These are phyloP conservation scores for Phyllotreta cruciferae DNA, from an alignment of 2,888 invertebrate species.

Conservation along the genomic window DNA sequence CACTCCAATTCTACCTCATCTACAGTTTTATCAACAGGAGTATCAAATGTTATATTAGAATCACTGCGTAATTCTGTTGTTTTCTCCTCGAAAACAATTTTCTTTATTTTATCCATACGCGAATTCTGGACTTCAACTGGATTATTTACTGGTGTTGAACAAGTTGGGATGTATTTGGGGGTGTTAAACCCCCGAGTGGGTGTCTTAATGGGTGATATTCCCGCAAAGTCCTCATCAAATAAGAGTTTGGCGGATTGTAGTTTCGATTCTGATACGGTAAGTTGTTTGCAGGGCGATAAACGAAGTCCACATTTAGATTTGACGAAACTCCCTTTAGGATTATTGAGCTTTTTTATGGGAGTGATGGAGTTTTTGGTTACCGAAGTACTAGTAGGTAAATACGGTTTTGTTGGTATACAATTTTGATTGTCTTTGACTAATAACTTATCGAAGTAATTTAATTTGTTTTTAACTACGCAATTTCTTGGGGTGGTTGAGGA, in stretches of 20 bases:
- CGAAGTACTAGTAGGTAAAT: constrained; percentile 11
- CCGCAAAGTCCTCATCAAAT: constrained; percentile 42
- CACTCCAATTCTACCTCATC: constrained; percentile 43
- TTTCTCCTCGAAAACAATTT: background rate
- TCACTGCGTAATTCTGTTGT: constrained; percentile 13
- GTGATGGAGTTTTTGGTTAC: constrained; percentile 9
- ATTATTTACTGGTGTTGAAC: constrained; percentile 33
- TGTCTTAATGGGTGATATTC: constrained; percentile 36
- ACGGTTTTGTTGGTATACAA: constrained; percentile 2
- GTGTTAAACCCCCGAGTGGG: background rate
- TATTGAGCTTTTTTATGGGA: constrained; percentile 12
- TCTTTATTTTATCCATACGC: background rate
- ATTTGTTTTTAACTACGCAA: constrained; percentile 48
- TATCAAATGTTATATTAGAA: constrained; percentile 16
- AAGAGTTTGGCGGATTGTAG: constrained; percentile 49
- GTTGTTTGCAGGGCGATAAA: constrained; percentile 48
- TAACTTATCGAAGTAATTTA: constrained; percentile 44
- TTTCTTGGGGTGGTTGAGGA: background rate
- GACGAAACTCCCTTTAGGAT: background rate
- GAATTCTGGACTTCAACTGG: background rate
- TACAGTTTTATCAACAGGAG: constrained; percentile 38
- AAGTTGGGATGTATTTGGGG: constrained; percentile 17
- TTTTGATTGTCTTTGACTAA: constrained; percentile 1
- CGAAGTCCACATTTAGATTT: constrained; percentile 49
- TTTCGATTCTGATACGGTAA: constrained; percentile 49